phyloP scores from a whole-genome alignment of 2,113 vertebrate genomes.

The Pangasianodon hypophthalmus region DNA sequence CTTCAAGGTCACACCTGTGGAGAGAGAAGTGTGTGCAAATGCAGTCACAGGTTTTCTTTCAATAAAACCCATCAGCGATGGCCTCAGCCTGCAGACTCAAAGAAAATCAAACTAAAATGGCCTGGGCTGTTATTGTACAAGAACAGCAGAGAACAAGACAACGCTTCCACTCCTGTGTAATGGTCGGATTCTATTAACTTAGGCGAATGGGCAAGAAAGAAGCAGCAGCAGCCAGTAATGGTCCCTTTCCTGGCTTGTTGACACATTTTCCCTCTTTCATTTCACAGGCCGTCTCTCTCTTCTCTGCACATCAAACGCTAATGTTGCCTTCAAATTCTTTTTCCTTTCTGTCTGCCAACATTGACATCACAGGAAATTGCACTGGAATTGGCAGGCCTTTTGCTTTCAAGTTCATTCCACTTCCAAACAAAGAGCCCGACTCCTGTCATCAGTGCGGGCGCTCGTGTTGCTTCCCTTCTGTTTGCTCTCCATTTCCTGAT shows the following conservation, averaged over 20 bases:
- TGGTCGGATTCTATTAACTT: slow-evolving; percentile 71
- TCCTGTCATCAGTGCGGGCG: slow-evolving; percentile 56
- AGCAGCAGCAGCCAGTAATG: slow-evolving; percentile 69
- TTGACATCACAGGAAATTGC: slow-evolving; percentile 80
- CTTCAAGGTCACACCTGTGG: slow-evolving; percentile 46
- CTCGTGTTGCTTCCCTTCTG: slow-evolving; percentile 37
- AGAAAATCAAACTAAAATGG: slow-evolving; percentile 35
- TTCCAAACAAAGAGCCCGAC: slow-evolving; percentile 59
- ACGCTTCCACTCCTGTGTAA: slow-evolving; percentile 69
- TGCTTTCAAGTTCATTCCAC: slow-evolving; percentile 70
- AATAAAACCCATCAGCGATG: slow-evolving; percentile 44
- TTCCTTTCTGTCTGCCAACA: slow-evolving; percentile 75
- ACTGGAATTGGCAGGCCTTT: slow-evolving; percentile 69
- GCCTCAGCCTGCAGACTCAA: slow-evolving; percentile 34
- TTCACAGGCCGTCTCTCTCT: slow-evolving; percentile 69
- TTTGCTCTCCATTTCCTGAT: slow-evolving; percentile 47
- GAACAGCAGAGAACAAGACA: slow-evolving; percentile 55
- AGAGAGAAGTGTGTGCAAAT: slow-evolving; percentile 40
- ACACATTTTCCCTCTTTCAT: slow-evolving; percentile 70
- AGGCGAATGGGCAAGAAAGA: slow-evolving; percentile 65
- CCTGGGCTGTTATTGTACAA: slow-evolving; percentile 43
- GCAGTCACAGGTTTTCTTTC: slow-evolving; percentile 37
- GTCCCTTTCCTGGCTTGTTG: slow-evolving; percentile 70
- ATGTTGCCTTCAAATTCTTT: slow-evolving; percentile 78
- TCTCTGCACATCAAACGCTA: slow-evolving; percentile 76